Conservation (phyloP, 2,113 vertebrate genomes). For the Apteryx mantelli region DNA sequence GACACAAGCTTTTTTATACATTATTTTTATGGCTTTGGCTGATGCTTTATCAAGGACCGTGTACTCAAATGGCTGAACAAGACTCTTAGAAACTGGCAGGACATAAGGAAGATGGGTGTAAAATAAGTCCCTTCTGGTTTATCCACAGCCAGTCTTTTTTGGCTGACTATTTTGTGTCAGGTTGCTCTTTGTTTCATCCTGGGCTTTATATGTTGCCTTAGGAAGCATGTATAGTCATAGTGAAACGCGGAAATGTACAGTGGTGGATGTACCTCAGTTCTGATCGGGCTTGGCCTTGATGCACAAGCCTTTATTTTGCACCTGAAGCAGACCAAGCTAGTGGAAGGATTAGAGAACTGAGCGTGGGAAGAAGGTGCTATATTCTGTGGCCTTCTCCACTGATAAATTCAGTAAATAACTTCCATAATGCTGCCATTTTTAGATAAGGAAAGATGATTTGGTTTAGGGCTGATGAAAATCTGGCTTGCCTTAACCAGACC, state of each 20-base stretch:
- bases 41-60: constrained; percentile 40
- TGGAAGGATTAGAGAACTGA: background rate
- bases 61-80: background rate
- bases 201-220: background rate
- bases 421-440: too few species aligned
- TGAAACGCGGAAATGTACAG: background rate
- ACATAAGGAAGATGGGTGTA: background rate
- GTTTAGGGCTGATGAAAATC: background rate
- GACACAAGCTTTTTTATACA: background rate
- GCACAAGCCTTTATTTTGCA: background rate
- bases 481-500: background rate
- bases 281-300: background rate
- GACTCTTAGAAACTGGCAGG: background rate
- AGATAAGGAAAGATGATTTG: too few species aligned
- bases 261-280: background rate
- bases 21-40: constrained; percentile 53
- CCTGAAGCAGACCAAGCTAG: background rate
- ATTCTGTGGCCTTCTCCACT: background rate
- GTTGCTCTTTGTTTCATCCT: background rate
- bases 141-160: background rate
- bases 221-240: background rate
- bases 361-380: background rate
- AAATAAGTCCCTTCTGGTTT: background rate
- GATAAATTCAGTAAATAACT: too few species aligned
- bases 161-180: background rate